Percentiles rank a stretch among this genome's conserved stretches.
These are phyloP conservation scores for Hylyphantes graminicola DNA, from an alignment of 1,140 invertebrate genomes.

Conservation along the genomic window DNA sequence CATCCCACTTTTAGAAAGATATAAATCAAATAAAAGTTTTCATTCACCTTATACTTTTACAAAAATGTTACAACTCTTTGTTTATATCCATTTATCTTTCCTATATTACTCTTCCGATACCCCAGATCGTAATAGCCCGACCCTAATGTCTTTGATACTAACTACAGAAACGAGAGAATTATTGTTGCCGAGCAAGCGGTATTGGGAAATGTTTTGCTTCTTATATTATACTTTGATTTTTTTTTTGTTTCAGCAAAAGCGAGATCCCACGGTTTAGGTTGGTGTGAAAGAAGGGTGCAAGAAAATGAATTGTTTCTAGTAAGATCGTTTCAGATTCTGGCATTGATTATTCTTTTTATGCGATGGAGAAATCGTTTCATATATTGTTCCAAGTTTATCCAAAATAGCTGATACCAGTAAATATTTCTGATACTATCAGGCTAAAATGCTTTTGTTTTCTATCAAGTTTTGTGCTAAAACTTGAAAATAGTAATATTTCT, in stretches of 20 bases:
- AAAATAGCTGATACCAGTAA: no score
- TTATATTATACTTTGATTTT: conserved; percentile 26
- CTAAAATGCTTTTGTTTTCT: no score
- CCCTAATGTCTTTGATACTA: conserved; percentile 32
- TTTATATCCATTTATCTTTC: conserved; percentile 33
- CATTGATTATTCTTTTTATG: no score
- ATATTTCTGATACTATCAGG: no score
- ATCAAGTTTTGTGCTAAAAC: no score
- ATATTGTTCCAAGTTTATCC: no score
- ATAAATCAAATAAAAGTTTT: no score
- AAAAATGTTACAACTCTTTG: conserved; percentile 22
- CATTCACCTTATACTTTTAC: background rate
- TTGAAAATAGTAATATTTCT: no score
- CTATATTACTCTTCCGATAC: conserved; percentile 40
- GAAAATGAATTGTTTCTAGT: background rate
- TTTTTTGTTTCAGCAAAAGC: no score
- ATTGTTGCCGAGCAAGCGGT: conserved; percentile 34
- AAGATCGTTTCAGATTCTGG: no score
- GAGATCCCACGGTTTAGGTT: background rate
- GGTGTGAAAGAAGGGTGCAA: background rate
- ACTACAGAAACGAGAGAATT: conserved; percentile 34
- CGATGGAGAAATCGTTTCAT: no score
- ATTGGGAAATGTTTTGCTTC: conserved; percentile 37
- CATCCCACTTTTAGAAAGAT: no score
- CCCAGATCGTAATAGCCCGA: conserved; percentile 3